Base-by-base conservation (phyloP, 2,888 invertebrate genomes). In the Nomada goodeniana region DNA sequence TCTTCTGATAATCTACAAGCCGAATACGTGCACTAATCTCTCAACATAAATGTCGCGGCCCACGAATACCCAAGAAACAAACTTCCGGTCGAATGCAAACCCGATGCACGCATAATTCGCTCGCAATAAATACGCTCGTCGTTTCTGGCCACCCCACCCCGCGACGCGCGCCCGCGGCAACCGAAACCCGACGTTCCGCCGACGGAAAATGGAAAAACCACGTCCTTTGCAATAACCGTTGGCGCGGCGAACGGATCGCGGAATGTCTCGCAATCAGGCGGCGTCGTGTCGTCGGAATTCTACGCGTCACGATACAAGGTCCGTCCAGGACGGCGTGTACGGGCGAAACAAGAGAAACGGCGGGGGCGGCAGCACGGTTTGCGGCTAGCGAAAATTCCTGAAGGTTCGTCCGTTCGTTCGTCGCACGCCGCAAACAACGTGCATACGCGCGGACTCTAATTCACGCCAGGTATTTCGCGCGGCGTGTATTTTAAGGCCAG, bases 401-500 rank as follows among this genome's bases (percentile, higher is more conserved):
- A 91, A 88, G 91, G 86, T 88, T 90, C 87, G 85, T 88, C 57
- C 85, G 83, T 88, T 79, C 88, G 84, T 82, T 80, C 81, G 76
- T 59, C 63, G 75, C 65, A 69, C 59, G 74, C 69, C 80, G 70
- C 82, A 85, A 85, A 77, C 77, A 71, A 63, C 73, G 73, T 78
- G 83, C 80, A 82, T 80, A 87, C 76, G 77, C 80, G 68, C 86
- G 76, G 89, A 90, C 90, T 91, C 91, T 91, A 93, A 92, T 93
- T 91, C 91, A 92, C 91, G 92, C 90, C 89, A 83, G 92, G 92
- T 90, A 92, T 92, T 93, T 92, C 89, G 88, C 91, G 84, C 89
- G 89, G 88, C 89, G 88, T 91, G 91, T 92, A 92, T 93, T 92
- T 93, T 92, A 92, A 92, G 91, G 92, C 90, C 89, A 88, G 89